A percentile compares a stretch with the other conserved stretches of the same genome.
phyloP scores from a whole-genome alignment of 2,797 vertebrate species.

The Crypturellus tataupa region DNA sequence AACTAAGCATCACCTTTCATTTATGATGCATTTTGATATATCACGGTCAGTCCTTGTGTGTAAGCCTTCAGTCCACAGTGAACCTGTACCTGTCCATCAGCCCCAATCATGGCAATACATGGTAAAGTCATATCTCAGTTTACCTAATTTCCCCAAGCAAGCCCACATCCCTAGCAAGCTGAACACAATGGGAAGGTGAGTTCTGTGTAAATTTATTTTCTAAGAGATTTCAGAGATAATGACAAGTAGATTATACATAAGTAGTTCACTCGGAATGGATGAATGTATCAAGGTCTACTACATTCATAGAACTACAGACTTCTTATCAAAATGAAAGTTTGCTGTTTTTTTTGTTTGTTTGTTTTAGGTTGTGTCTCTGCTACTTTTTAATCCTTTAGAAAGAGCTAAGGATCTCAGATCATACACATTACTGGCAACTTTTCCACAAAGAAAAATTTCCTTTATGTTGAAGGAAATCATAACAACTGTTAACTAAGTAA shows the following conservation, averaged over 20 bases:
- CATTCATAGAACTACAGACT: neutral
- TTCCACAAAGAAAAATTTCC: neutral
- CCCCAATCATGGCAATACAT: accelerated
- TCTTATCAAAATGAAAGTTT: neutral
- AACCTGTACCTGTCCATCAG: neutral
- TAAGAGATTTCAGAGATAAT: neutral
- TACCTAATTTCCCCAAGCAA: neutral
- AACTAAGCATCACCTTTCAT: neutral
- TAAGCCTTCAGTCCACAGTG: neutral
- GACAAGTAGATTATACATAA: neutral
- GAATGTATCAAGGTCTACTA: neutral
- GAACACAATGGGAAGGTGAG: neutral
- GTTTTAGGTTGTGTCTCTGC: neutral
- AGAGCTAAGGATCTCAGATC: neutral
- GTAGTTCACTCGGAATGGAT: neutral
- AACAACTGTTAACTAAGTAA: neutral
- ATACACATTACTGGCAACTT: neutral
- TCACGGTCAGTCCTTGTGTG: neutral
- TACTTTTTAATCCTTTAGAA: neutral
- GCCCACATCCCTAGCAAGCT: neutral
- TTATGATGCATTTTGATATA: neutral
- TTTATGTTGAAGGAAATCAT: accelerated
- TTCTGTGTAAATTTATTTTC: neutral
- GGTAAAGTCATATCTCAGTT: neutral
- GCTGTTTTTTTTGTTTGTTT: too few relatives aligned